Evolutionary conservation across 2,113 vertebrate genomes (phyloP).

Genomic region (Vicugna pacos): DNA sequence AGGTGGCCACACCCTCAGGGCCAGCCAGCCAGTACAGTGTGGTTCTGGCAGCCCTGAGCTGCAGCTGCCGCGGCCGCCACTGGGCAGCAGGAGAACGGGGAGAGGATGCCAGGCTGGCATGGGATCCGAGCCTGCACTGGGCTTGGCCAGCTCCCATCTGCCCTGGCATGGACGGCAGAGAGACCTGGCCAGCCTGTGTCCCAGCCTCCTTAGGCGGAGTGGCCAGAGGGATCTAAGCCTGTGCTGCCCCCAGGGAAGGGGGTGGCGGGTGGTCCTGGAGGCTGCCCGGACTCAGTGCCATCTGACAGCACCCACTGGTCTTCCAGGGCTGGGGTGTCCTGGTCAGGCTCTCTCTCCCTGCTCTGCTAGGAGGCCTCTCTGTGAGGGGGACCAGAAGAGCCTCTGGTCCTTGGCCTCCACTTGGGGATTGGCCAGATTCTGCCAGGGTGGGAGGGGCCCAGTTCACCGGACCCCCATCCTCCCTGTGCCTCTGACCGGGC

Average conservation of each 20-base stretch:
- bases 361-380: background rate
- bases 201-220: no score
- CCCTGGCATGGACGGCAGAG: background rate
- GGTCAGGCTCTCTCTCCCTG: background rate
- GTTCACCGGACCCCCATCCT: background rate
- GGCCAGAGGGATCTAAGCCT: background rate
- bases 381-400: background rate
- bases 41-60: slow-evolving; percentile 25
- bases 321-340: background rate
- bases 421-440: background rate
- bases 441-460: background rate
- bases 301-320: background rate
- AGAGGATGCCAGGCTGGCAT: background rate
- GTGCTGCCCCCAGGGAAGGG: no score
- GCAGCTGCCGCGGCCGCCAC: background rate
- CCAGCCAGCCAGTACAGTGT: background rate
- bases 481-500: background rate
- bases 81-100: background rate
- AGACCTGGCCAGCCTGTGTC: background rate
- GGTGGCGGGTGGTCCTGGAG: background rate
- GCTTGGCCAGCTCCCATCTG: background rate
- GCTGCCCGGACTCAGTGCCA: no score
- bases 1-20: background rate
- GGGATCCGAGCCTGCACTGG: background rate
- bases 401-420: background rate